Evolutionary conservation across 2,113 vertebrate genomes (phyloP).

Genomic region (Cyanocitta stelleri): DNA sequence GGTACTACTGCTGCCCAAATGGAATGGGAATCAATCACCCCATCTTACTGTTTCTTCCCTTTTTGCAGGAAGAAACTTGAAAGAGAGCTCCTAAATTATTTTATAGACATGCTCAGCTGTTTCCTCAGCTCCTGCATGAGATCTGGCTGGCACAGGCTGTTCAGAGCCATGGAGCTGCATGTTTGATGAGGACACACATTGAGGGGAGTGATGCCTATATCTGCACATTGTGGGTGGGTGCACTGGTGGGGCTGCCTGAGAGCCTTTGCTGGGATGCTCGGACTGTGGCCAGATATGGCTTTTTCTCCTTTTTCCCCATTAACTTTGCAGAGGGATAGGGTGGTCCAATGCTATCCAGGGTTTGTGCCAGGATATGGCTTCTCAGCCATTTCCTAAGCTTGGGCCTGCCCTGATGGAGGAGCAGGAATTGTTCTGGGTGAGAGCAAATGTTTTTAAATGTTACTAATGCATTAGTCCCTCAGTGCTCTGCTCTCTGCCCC

Average conservation of each 20-base stretch:
- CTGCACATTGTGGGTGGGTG: not conserved
- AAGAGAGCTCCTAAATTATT: not conserved
- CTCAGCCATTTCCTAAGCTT: not conserved
- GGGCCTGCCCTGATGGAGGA: not conserved
- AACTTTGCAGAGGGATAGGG: not conserved
- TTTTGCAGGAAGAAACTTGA: not conserved
- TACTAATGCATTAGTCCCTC: not conserved
- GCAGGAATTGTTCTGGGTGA: not conserved
- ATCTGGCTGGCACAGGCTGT: not conserved
- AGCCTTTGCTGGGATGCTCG: not conserved
- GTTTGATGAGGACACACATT: not conserved
- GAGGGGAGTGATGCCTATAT: not conserved
- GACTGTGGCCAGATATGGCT: rapidly evolving
- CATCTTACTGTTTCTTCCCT: not conserved
- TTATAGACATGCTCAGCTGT: not conserved
- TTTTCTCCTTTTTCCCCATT: not conserved
- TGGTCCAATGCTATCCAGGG: not conserved
- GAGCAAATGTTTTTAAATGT: not conserved
- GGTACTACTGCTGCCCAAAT: rapidly evolving
- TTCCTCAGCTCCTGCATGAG: not conserved
- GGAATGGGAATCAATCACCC: not conserved
- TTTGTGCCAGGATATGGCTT: rapidly evolving
- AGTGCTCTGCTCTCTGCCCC: not conserved
- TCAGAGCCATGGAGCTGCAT: not conserved
- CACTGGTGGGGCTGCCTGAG: not conserved